Evolutionary conservation across 2,888 invertebrate genomes (phyloP).

Genomic region (Blera fallax): DNA sequence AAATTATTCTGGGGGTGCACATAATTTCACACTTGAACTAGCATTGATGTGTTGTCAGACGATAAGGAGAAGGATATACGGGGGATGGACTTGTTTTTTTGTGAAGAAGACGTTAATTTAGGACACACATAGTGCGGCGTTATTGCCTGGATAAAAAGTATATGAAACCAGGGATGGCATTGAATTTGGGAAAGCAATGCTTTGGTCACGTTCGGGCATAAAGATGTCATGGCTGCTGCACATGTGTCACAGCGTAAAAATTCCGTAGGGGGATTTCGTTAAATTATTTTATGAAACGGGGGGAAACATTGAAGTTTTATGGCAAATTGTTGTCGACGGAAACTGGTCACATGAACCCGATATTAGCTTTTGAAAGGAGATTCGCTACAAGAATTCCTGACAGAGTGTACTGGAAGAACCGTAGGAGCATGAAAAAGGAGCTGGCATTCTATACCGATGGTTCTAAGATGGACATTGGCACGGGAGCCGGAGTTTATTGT

Average conservation of each 20-base stretch:
- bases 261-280: not conserved
- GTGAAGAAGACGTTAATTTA: not conserved
- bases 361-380: too few relatives aligned
- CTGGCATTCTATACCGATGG: too few relatives aligned
- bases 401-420: too few relatives aligned
- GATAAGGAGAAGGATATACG: not conserved
- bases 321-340: not conserved
- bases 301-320: not conserved
- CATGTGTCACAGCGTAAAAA: not conserved
- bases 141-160: not conserved
- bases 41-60: not conserved
- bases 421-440: too few relatives aligned
- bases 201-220: constrained; percentile 6
- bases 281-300: not conserved
- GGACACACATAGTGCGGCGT: constrained; percentile 5
- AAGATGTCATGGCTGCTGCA: constrained; percentile 14
- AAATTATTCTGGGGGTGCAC: not conserved
- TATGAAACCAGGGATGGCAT: constrained; percentile 15
- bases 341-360: too few relatives aligned
- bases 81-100: not conserved
- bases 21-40: constrained; percentile 51
- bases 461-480: too few relatives aligned
- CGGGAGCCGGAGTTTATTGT: too few relatives aligned
- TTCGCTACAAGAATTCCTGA: too few relatives aligned
- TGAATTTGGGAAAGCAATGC: constrained; percentile 15